Percentiles rank a stretch among this genome's conserved stretches.
Evolutionary conservation across 2,888 invertebrate species (phyloP).

Genomic region (Tolmerus cingulatus): DNA sequence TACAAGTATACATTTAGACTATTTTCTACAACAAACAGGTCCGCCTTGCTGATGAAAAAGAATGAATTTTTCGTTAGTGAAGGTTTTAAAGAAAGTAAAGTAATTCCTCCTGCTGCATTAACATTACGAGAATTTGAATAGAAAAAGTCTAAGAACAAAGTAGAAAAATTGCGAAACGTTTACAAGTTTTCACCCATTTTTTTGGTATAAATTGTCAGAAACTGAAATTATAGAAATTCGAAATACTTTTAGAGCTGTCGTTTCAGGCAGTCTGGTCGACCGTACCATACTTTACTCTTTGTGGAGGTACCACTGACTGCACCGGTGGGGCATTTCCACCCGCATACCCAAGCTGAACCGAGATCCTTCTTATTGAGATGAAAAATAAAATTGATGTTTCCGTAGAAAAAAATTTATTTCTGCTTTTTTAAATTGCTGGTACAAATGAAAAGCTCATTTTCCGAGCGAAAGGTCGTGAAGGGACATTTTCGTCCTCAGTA

Average conservation of each 20-base stretch:
- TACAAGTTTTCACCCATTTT: not conserved
- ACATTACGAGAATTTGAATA: not conserved
- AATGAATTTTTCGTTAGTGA: not conserved
- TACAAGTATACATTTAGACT: not conserved
- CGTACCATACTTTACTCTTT: not conserved
- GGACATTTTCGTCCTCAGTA: not conserved
- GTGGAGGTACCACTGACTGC: not conserved
- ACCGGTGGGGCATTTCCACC: not conserved
- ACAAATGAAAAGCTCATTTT: slow-evolving; percentile 37
- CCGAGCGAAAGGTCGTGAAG: slow-evolving; percentile 3
- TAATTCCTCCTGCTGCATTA: not conserved
- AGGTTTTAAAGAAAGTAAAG: not conserved
- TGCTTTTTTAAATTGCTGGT: not conserved
- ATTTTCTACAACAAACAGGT: not conserved
- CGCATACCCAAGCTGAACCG: not conserved
- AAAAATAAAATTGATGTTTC: slow-evolving; percentile 32
- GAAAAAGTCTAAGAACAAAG: not conserved
- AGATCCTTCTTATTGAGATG: slow-evolving; percentile 3
- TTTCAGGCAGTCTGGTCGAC: not conserved
- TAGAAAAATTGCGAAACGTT: not conserved
- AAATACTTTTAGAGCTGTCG: not conserved
- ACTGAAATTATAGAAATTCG: not conserved
- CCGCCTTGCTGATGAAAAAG: not conserved
- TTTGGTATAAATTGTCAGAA: not conserved
- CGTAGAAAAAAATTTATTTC: slow-evolving; percentile 12